Evolutionary conservation across 2,888 invertebrate species (phyloP), one percentile per base, ranked within the genome.

Genomic region (Anthophora plumipes): DNA sequence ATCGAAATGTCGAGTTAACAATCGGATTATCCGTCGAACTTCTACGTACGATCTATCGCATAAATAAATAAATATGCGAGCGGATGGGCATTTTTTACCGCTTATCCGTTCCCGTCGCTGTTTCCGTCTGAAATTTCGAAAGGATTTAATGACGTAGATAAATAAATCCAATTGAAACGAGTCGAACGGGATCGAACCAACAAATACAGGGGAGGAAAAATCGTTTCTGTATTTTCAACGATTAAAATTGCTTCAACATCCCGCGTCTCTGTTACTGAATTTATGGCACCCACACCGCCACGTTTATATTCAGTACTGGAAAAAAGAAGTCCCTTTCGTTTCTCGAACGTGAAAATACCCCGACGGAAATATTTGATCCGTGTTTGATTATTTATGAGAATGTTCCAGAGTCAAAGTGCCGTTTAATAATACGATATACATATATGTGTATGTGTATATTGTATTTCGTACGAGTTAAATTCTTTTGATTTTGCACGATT

Each of bases 1-100:
- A 84, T 78, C 76, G 78, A 71, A 80, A 85, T 78, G 82, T 85
- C 84, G 70, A 82, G 80, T 77, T 76, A 79, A 85, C 82, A 85
- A 82, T 82, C 85, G 76, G 84, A 84, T 84, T 85, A 85, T 68
- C 84, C 77, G 68, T 76, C 43, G 63, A 50, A 77, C 63, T 72
- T 80, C 77, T 69, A 68, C 64, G 77, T 46, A 39, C 69, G 55
- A 82, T 77, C 82, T 68, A 64, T 68, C 72, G 72, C 41, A 50
- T 48, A 72, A 77, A 81, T 81, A 72, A 82, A 73, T 72, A 77
- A 82, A 81, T 77, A 66, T 57, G 77, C 67, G 48, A 71, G 12
- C 60, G 59, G 41, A 68, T 43, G 46, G 54, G 67, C 69, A 60
- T 81, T 81, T 82, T 77, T 81, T 73, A 60, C 68, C 82, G 66